phyloP scores from a whole-genome alignment of 2,888 invertebrate species.

The Saturnia japonica region DNA sequence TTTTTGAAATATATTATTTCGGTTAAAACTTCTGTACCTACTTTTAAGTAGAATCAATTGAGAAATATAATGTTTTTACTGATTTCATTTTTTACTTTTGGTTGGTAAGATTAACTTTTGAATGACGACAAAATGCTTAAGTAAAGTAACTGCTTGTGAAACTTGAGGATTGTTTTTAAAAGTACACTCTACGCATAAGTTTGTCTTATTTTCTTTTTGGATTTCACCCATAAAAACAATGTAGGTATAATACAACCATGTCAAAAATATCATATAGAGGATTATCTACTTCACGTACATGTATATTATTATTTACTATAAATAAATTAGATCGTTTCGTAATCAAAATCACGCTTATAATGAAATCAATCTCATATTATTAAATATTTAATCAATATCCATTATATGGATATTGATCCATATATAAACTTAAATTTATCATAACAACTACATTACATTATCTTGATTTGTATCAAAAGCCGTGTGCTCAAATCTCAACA shows the following conservation, averaged over 20 bases:
- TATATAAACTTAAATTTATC: neutral
- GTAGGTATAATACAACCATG: neutral
- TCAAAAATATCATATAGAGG: neutral
- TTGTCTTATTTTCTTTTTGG: too few species aligned
- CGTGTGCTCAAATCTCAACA: constrained; percentile 23
- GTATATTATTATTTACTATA: neutral
- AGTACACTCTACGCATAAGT: too few species aligned
- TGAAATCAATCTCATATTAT: neutral
- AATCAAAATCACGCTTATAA: neutral
- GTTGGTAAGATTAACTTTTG: neutral
- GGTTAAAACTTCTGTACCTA: neutral
- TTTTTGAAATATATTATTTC: too few species aligned
- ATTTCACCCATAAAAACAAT: neutral
- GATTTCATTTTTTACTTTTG: neutral
- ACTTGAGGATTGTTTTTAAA: too few species aligned
- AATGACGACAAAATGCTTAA: neutral
- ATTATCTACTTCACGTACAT: neutral
- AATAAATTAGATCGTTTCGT: neutral
- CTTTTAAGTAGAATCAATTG: neutral
- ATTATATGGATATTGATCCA: neutral
- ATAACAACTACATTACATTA: neutral
- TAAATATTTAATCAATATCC: neutral
- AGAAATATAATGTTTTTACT: neutral
- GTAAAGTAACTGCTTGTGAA: too few species aligned
- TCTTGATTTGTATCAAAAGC: neutral